Base-by-base conservation (phyloP, 2,888 invertebrate genomes). In the Smittia aterrima region DNA sequence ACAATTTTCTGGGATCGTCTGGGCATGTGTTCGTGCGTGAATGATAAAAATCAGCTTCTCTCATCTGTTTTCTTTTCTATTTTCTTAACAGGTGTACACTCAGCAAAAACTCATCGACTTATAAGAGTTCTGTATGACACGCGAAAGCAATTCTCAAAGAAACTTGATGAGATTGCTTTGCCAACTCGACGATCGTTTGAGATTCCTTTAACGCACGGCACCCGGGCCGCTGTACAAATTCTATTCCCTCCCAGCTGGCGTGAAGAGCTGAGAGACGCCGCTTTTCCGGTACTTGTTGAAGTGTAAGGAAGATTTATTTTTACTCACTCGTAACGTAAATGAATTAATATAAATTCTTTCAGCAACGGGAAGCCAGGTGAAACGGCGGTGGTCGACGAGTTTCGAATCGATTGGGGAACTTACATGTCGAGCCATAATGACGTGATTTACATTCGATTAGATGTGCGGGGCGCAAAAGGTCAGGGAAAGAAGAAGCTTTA, bases 291-390 rank as follows among this genome's bases (percentile, higher is more conserved):
- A 72, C 87, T 94, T 76, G 93, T 94, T 75, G 92, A 93, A 85
- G 93, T 94, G 89, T 92, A 85, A 85, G 90, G 85, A 70, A 58
- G 11, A 47, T 47, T 32, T 3, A 32, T 32, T 6, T 6, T 9
- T 32, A 9, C 9, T 32, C 32, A 32, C 32, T 6, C 32, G 32
- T 32, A 32, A 32, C 32, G n/a, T 9, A 9, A 32, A 32, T 32
- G 32, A 9, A n/a, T n/a, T n/a, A n/a, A n/a, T n/a, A n/a, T n/a
- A n/a, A 32, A 32, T 32, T 32, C 27, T 72, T 74, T 66, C 82
- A 94, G 95, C 67, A 95, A 97, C 83, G 96, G 95, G 75, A 90
- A 95, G 64, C 97, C 97, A 0, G 95, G 95, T 54, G 92, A 93
- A 78, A 94, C 95, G 82, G 89, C 92, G 75, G 96, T 96, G 76